Conservation (phyloP, 2,113 vertebrate genomes). For the Ondatra zibethicus region DNA sequence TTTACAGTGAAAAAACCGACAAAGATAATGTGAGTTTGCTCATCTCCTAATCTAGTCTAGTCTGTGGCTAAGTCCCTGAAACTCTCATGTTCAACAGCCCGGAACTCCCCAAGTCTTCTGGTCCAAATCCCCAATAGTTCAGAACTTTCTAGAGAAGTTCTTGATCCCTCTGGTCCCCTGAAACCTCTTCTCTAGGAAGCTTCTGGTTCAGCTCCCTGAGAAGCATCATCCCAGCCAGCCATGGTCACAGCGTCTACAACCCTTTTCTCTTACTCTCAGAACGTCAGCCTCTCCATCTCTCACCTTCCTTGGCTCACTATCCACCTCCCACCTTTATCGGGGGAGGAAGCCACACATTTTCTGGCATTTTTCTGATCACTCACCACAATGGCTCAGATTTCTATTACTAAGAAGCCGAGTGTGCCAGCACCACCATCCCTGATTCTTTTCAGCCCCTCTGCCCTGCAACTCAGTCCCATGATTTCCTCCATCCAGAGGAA, state of each 20-base stretch:
- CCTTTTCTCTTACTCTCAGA: not conserved
- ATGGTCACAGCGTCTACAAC: not conserved
- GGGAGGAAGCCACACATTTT: not conserved
- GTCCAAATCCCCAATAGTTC: not conserved
- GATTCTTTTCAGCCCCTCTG: not conserved
- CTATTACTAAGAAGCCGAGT: not conserved
- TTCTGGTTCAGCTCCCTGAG: not conserved
- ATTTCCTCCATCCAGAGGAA: not conserved
- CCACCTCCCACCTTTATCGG: accelerated
- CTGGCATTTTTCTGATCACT: not conserved
- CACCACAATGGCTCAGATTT: not conserved
- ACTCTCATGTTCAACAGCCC: not conserved
- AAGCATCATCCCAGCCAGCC: not conserved
- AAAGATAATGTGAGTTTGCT: slow-evolving; percentile 90
- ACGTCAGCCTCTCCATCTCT: not conserved
- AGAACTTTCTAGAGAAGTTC: not conserved
- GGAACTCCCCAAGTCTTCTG: not conserved
- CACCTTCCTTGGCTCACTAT: not conserved
- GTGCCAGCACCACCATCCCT: not conserved
- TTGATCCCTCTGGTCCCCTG: not conserved
- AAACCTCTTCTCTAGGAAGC: not conserved
- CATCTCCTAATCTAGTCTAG: accelerated
- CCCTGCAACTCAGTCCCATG: not conserved
- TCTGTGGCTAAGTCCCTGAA: too few species aligned
- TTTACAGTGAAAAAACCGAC: slow-evolving; percentile 80